A percentile compares a stretch with the other conserved stretches of the same genome.
These are phyloP conservation scores for Pollenia griseotomentosa DNA, from an alignment of 2,888 invertebrate species.

Conservation along the genomic window DNA sequence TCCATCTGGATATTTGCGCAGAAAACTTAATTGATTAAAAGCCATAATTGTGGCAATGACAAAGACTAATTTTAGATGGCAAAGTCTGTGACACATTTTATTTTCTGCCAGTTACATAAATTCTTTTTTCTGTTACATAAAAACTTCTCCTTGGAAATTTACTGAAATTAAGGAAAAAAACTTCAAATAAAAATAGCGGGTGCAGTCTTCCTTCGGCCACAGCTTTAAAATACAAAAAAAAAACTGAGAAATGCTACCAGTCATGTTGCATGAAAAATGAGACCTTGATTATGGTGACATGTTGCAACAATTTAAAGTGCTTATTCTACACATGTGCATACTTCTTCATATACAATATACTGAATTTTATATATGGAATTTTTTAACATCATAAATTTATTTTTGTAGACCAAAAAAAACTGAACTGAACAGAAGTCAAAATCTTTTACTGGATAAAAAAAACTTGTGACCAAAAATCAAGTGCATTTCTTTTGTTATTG, in stretches of 20 bases:
- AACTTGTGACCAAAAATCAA: conserved; percentile 43
- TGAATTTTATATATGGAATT: not conserved
- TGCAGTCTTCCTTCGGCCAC: conserved; percentile 6
- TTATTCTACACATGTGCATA: not conserved
- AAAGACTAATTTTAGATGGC: conserved; percentile 46
- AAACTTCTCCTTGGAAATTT: not conserved
- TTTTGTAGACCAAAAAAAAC: not conserved
- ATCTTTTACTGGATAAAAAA: conserved; percentile 10
- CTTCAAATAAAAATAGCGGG: conserved; percentile 55
- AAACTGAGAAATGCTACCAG: conserved; percentile 42
- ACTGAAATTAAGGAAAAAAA: not conserved
- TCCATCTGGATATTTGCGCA: not conserved
- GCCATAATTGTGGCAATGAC: conserved; percentile 36
- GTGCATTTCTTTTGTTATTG: conserved; percentile 43
- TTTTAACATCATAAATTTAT: conserved; percentile 45
- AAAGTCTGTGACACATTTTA: conserved; percentile 55
- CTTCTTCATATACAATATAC: not conserved
- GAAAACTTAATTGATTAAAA: conserved; percentile 50
- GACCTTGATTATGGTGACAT: conserved; percentile 69
- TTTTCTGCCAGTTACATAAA: conserved; percentile 21
- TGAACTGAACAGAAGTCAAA: conserved; percentile 15
- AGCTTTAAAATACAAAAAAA: conserved; percentile 15
- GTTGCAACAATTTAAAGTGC: conserved; percentile 54
- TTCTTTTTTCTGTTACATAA: conserved; percentile 7
- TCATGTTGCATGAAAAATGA: conserved; percentile 66